These are phyloP conservation scores for Gallinago nigripennis DNA, from an alignment of 2,797 vertebrate genomes.

Conservation along the genomic window DNA sequence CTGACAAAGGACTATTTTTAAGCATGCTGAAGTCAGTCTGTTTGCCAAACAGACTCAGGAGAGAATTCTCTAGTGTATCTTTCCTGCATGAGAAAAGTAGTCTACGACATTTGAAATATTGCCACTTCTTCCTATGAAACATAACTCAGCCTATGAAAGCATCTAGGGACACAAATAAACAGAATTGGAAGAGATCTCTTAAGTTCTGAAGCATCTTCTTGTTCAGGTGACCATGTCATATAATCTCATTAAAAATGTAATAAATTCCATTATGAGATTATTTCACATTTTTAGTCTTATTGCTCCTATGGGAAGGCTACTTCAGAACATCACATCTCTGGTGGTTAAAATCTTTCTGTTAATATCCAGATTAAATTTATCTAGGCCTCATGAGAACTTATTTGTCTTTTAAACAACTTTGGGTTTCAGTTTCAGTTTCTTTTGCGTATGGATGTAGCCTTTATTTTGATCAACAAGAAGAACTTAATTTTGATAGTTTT, in stretches of 20 bases:
- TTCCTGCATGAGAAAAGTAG: background rate
- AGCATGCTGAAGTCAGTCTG: background rate
- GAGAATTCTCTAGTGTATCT: background rate
- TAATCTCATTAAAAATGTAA: constrained; percentile 55
- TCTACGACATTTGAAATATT: background rate
- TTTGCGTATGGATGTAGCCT: background rate
- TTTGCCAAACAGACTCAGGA: background rate
- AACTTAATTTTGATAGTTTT: background rate
- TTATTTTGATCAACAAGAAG: background rate
- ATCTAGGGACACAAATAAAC: background rate
- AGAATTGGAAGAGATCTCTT: background rate
- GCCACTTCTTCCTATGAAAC: background rate
- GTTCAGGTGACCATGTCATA: constrained; percentile 17
- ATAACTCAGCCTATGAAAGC: background rate
- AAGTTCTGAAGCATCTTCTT: constrained; percentile 3
- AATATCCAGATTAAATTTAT: constrained; percentile 42
- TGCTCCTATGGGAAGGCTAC: background rate
- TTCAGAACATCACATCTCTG: constrained; percentile 2
- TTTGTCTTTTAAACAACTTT: constrained; percentile 37
- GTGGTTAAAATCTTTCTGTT: background rate
- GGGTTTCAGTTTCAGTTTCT: background rate
- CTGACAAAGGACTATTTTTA: constrained; percentile 17
- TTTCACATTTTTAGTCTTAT: constrained; percentile 9
- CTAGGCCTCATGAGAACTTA: background rate
- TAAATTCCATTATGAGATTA: constrained; percentile 30